phyloP scores from a whole-genome alignment of 1,140 invertebrate species.

The Conopomorpha cramerella region DNA sequence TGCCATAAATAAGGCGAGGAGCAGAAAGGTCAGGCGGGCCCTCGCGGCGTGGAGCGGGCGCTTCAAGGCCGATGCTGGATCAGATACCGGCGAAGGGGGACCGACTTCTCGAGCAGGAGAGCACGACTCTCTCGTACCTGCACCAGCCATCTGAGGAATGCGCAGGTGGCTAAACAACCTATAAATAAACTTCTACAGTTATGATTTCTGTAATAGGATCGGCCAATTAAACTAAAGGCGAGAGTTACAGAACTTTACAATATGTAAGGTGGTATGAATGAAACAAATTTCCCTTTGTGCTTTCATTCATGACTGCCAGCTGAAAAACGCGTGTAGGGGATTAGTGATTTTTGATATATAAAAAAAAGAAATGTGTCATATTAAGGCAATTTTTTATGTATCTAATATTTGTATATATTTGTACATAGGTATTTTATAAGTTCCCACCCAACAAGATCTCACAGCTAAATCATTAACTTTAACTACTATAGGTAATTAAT shows the following conservation, averaged over 20 bases:
- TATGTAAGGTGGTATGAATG: not conserved
- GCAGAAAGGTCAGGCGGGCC: slow-evolving; percentile 18
- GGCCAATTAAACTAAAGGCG: too few relatives aligned
- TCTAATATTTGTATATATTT: not conserved
- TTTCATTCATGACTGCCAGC: not conserved
- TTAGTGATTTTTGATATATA: not conserved
- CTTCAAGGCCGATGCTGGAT: not conserved
- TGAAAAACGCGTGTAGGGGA: not conserved
- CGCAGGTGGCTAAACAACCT: too few relatives aligned
- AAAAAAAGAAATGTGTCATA: not conserved
- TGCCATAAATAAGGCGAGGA: slow-evolving; percentile 20
- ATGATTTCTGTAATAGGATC: not conserved
- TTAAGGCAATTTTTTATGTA: not conserved
- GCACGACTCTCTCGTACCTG: too few relatives aligned
- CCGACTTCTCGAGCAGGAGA: too few relatives aligned
- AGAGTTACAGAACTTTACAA: too few relatives aligned
- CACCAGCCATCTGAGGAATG: too few relatives aligned
- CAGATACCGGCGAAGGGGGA: too few relatives aligned
- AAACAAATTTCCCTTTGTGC: not conserved
- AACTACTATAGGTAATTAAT: not conserved
- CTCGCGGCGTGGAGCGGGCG: slow-evolving; percentile 9
- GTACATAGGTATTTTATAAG: not conserved
- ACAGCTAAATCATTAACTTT: not conserved
- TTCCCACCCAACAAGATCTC: not conserved
- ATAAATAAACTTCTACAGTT: too few relatives aligned